phyloP scores from a whole-genome alignment of 2,797 vertebrate species.

The Rhyacichthys aspro region DNA sequence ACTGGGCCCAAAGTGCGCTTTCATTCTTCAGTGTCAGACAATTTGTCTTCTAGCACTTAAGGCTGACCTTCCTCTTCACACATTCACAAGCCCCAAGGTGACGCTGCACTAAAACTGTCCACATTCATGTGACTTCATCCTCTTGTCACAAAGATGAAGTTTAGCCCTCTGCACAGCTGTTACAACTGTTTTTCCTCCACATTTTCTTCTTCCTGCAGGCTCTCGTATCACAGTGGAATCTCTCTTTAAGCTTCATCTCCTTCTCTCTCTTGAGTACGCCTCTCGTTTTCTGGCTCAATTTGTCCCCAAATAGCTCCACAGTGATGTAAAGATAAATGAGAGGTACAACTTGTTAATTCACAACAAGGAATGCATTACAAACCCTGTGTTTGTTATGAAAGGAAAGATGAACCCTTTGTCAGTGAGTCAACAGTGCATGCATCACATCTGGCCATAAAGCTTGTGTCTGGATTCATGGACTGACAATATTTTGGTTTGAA shows the following conservation, averaged over 20 bases:
- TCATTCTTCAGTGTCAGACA: conserved; percentile 13
- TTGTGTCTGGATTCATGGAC: background rate
- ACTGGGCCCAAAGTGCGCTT: background rate
- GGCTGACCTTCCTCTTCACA: conserved; percentile 5
- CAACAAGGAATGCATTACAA: too few relatives aligned
- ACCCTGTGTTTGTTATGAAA: too few relatives aligned
- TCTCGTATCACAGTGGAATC: conserved; percentile 50
- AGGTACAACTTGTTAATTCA: conserved; percentile 37
- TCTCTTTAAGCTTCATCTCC: conserved; percentile 43
- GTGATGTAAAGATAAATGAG: conserved; percentile 22
- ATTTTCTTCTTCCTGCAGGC: conserved; percentile 50
- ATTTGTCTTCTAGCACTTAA: conserved; percentile 7
- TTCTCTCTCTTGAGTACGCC: conserved; percentile 1
- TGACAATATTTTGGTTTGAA: background rate
- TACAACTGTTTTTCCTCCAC: conserved; percentile 37
- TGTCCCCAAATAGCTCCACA: conserved; percentile 33
- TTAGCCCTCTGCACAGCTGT: conserved; percentile 54
- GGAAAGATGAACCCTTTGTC: too few relatives aligned
- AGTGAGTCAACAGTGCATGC: too few relatives aligned
- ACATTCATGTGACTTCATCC: conserved; percentile 37
- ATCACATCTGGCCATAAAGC: conserved; percentile 22
- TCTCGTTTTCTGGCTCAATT: conserved; percentile 17
- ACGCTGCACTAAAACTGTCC: conserved; percentile 29
- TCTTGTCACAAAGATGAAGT: conserved; percentile 47
- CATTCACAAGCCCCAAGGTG: conserved; percentile 14